Conservation (phyloP, 2,888 invertebrate genomes). For the Dilophus febrilis region DNA sequence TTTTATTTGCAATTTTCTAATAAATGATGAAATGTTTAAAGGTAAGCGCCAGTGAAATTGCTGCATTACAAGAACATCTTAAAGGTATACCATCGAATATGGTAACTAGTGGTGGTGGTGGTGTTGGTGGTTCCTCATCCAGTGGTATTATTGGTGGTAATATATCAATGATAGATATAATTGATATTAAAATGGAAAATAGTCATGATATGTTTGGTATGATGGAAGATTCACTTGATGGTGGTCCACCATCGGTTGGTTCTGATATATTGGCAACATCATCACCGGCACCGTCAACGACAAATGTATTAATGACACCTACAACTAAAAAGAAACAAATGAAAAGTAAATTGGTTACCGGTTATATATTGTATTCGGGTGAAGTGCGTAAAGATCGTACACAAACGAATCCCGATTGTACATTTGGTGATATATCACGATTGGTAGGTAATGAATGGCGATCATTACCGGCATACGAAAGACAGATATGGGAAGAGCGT, state of each 20-base stretch:
- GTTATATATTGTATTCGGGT: slow-evolving; percentile 95
- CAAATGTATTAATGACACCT: slow-evolving; percentile 27
- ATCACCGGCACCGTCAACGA: slow-evolving; percentile 27
- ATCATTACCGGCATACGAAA: slow-evolving; percentile 68
- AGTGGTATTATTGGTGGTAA: not conserved
- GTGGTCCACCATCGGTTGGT: slow-evolving; percentile 61
- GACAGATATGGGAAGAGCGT: slow-evolving; percentile 87
- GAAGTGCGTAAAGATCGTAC: slow-evolving; percentile 87
- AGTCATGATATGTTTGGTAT: slow-evolving; percentile 25
- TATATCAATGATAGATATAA: not conserved
- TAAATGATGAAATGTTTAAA: too few relatives aligned
- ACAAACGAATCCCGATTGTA: slow-evolving; percentile 83
- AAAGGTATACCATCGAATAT: not conserved
- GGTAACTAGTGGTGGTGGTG: not conserved
- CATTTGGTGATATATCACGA: slow-evolving; percentile 72
- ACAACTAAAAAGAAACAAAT: slow-evolving; percentile 16
- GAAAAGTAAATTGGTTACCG: slow-evolving; percentile 70
- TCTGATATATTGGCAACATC: slow-evolving; percentile 56
- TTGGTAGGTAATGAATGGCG: slow-evolving; percentile 83
- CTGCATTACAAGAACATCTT: slow-evolving; percentile 5
- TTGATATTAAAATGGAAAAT: slow-evolving; percentile 17
- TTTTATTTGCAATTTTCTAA: too few relatives aligned
- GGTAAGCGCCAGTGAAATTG: slow-evolving; percentile 6
- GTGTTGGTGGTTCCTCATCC: too few relatives aligned
- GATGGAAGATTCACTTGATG: slow-evolving; percentile 66